Conservation (phyloP, 2,888 invertebrate genomes). For the Polydrusus cervinus region DNA sequence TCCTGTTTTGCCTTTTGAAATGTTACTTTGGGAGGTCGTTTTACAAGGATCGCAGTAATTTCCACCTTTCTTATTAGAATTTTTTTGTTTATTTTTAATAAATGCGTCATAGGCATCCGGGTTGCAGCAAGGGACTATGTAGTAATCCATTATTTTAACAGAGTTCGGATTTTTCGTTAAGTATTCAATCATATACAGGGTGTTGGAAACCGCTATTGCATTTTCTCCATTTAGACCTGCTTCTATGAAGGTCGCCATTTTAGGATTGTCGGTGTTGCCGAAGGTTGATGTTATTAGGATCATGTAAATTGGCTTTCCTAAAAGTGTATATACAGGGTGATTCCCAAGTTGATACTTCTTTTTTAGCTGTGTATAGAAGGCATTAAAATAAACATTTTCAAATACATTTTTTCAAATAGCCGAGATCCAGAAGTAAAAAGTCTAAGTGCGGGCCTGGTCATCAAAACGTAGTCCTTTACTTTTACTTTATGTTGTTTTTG, state of each 20-base stretch:
- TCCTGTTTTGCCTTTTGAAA: background rate
- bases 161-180: conserved; percentile 56
- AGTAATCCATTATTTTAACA: conserved; percentile 57
- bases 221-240: conserved; percentile 60
- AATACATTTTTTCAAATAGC: no score
- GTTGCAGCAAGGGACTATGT: conserved; percentile 61
- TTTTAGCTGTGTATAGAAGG: no score
- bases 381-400: no score
- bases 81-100: conserved; percentile 29
- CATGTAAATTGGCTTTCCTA: conserved; percentile 54
- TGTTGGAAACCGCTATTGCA: conserved; percentile 58
- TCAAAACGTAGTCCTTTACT: no score
- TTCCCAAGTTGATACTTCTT: no score
- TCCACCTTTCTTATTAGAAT: conserved; percentile 3
- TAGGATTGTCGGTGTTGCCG: conserved; percentile 8
- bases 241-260: conserved; percentile 57
- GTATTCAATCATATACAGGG: conserved; percentile 59
- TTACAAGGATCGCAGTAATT: conserved; percentile 6
- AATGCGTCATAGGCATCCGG: conserved; percentile 60
- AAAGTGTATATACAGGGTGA: conserved; percentile 11
- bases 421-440: no score
- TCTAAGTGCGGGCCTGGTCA: no score
- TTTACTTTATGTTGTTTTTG: no score
- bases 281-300: conserved; percentile 39
- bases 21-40: background rate